Base-by-base conservation (phyloP, 2,888 invertebrate genomes). In the Hydropsyche betteni region DNA sequence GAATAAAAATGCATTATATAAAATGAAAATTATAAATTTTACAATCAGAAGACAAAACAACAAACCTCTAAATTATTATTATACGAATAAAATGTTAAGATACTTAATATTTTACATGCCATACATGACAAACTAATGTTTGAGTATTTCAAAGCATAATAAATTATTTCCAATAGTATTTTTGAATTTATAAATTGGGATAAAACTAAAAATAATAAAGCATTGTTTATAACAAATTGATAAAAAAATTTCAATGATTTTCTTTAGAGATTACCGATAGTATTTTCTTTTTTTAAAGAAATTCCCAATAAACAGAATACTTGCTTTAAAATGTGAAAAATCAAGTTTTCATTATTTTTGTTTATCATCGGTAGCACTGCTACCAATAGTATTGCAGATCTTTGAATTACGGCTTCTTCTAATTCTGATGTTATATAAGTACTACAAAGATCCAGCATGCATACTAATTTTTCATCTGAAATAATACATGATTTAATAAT, bases 371-470 rank as follows among this genome's bases (percentile, higher is more conserved):
- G 44, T 16, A 72, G 5, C 8, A 34, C 14, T 12, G 14, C 6
- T n/a, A 55, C 4, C 12, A 72, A 36, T 8, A 72, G 16, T 6
- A 72, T 69, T 51, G 77, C 75, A 14, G 76, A 55, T 71, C 51
- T 71, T 44, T 74, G 70, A 10, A 77, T 51, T 4, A 51, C 50
- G 4, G 68, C 53, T 6, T 76, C 52, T 8, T 36, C 51, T 16
- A 76, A 74, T 64, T 51, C 8, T 1, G 33, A 7, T 16, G 79
- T 78, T 50, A 72, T 36, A 68, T 75, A 53, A 2, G 34, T 50
- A 34, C 51, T 75, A 55, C 79, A 78, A 5, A 79, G 44, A 50
- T 79, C 76, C 50, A 79, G 53, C 50, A 79, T 61, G 68, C 68
- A 72, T 5, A 77, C 14, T 6, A 77, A 33, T 8, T 75, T 51